Conservation (phyloP, 2,888 invertebrate species). For the Dascillus cervinus region DNA sequence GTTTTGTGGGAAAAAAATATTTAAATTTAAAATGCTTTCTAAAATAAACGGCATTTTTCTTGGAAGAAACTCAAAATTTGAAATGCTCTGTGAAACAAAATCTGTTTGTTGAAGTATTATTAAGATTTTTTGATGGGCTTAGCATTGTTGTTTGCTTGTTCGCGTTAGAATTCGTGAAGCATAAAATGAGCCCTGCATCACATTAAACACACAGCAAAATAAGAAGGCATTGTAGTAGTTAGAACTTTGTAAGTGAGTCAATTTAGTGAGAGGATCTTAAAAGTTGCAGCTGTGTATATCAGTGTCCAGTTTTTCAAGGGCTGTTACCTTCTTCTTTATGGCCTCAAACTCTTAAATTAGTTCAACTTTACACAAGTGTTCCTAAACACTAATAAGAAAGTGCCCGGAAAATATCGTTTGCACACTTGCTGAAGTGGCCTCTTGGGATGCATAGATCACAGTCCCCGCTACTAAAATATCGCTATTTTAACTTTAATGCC, state of each 20-base stretch:
- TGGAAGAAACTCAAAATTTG: too few species aligned
- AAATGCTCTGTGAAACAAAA: too few species aligned
- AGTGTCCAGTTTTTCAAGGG: constrained; percentile 39
- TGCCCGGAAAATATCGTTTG: constrained; percentile 36
- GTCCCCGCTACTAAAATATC: constrained; percentile 28
- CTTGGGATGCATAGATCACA: constrained; percentile 35
- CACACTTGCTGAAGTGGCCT: constrained; percentile 35
- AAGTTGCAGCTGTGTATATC: constrained; percentile 34
- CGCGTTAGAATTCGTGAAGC: too few species aligned
- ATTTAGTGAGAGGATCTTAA: constrained; percentile 21
- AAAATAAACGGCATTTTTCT: too few species aligned
- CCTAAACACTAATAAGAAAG: constrained; percentile 43
- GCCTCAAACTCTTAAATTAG: constrained; percentile 42
- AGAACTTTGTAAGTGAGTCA: too few species aligned
- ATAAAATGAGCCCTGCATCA: too few species aligned
- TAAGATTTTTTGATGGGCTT: too few species aligned
- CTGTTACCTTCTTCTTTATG: constrained; percentile 42
- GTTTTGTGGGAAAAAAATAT: too few species aligned
- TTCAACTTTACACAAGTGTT: constrained; percentile 41
- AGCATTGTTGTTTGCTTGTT: too few species aligned
- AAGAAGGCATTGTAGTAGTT: constrained; percentile 3
- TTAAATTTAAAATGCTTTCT: too few species aligned
- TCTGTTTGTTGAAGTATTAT: too few species aligned
- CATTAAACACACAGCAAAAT: constrained; percentile 3
- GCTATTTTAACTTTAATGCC: constrained; percentile 29